Evolutionary conservation across 2,888 invertebrate genomes (phyloP).

Genomic region (Anthophora plumipes): DNA sequence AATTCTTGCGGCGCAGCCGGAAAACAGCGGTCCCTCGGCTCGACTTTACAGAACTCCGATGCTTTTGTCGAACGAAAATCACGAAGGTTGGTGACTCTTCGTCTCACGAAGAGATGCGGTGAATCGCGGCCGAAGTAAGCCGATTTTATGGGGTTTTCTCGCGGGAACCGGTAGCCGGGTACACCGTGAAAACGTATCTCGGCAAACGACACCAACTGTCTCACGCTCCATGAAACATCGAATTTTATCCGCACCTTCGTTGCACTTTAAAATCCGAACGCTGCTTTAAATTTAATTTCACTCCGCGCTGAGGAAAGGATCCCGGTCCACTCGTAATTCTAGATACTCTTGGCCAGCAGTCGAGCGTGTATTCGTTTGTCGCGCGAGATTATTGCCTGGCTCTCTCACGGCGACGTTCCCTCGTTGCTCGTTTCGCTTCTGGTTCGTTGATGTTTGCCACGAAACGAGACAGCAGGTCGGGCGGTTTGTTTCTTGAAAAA

Average conservation of each 20-base stretch:
- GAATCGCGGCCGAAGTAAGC: conserved; percentile 75
- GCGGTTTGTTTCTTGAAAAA: conserved; percentile 7
- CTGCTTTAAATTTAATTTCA: conserved; percentile 58
- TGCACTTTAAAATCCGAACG: conserved; percentile 51
- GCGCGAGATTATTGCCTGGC: not conserved
- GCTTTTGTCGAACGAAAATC: conserved; percentile 72
- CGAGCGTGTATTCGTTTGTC: conserved; percentile 9
- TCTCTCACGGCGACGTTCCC: not conserved
- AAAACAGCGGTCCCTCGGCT: conserved; percentile 35
- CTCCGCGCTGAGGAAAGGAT: conserved; percentile 20
- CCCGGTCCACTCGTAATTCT: conserved; percentile 37
- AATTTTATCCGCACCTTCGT: conserved; percentile 49
- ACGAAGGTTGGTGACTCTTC: conserved; percentile 46
- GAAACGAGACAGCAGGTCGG: no score
- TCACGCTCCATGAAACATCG: conserved; percentile 59
- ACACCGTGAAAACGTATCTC: conserved; percentile 73
- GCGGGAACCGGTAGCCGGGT: conserved; percentile 76
- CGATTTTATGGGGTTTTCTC: conserved; percentile 79
- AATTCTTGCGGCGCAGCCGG: conserved; percentile 41
- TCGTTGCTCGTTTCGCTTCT: not conserved
- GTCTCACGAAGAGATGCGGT: conserved; percentile 31
- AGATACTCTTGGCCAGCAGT: not conserved
- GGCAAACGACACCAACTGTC: conserved; percentile 59
- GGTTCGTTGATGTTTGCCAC: not conserved
- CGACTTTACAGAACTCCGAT: conserved; percentile 43